Percentiles rank a stretch among this genome's conserved stretches.
These are phyloP conservation scores for Agapornis canus DNA, from an alignment of 2,797 vertebrate species.

Conservation along the genomic window DNA sequence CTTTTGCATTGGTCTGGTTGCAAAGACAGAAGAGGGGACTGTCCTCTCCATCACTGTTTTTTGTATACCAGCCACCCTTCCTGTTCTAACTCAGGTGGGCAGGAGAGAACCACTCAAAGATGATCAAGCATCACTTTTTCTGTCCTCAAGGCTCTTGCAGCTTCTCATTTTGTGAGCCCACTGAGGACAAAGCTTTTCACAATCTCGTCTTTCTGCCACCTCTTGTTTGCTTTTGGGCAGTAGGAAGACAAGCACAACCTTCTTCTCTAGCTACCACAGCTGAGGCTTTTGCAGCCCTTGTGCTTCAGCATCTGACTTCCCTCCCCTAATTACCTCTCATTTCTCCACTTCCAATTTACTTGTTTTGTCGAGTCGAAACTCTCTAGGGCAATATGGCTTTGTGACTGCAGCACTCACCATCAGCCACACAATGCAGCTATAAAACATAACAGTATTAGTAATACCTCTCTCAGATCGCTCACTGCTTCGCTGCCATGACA, in stretches of 20 bases:
- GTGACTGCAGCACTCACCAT: background rate
- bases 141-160: background rate
- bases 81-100: background rate
- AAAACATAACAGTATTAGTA: background rate
- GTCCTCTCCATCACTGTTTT: background rate
- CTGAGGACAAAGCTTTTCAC: background rate
- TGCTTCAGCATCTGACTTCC: background rate
- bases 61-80: background rate
- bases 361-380: background rate
- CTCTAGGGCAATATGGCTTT: background rate
- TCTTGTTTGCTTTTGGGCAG: background rate
- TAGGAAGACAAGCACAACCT: background rate
- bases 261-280: background rate
- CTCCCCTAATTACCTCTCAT: background rate
- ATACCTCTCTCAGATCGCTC: background rate
- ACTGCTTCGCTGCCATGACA: background rate
- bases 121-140: background rate
- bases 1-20: background rate
- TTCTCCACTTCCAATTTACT: conserved; percentile 33
- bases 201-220: background rate
- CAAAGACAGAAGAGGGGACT: background rate
- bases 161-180: background rate
- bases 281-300: background rate
- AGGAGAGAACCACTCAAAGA: background rate
- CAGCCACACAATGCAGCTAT: background rate